phyloP scores from a whole-genome alignment of 2,888 invertebrate species.

The Blastobasis lacticolella region DNA sequence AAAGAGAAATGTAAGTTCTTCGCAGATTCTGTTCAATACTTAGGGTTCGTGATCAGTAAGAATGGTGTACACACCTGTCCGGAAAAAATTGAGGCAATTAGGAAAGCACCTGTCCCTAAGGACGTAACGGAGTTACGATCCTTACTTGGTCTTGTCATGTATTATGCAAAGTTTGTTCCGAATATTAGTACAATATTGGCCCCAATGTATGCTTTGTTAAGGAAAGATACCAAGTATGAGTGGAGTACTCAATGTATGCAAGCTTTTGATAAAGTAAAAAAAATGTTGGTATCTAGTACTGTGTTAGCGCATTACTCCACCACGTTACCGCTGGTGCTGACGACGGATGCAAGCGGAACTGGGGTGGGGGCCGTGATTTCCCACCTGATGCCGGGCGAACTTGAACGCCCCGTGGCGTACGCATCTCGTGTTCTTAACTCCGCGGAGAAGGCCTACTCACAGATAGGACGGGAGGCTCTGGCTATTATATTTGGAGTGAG shows the following conservation, averaged over 20 bases:
- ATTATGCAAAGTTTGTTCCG: constrained; percentile 14
- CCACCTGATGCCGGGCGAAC: constrained; percentile 2
- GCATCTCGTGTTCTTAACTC: constrained; percentile 6
- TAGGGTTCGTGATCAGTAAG: constrained; percentile 8
- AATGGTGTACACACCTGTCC: constrained; percentile 14
- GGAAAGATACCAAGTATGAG: constrained; percentile 1
- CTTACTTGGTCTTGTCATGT: constrained; percentile 18
- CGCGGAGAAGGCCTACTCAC: constrained; percentile 3
- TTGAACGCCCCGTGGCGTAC: constrained; percentile 8
- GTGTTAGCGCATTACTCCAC: constrained; percentile 11
- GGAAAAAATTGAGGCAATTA: constrained; percentile 13
- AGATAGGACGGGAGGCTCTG: constrained; percentile 11
- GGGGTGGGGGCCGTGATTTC: constrained; percentile 12
- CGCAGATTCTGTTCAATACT: constrained; percentile 5
- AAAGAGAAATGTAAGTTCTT: constrained; percentile 15
- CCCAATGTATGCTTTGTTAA: constrained; percentile 9
- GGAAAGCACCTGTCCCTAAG: constrained; percentile 3
- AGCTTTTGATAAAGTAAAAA: constrained; percentile 7
- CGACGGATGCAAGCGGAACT: constrained; percentile 10
- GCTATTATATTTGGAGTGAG: constrained; percentile 9
- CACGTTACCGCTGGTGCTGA: constrained; percentile 8
- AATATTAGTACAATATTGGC: constrained; percentile 11
- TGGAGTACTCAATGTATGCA: constrained; percentile 3
- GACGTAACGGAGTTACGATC: constrained; percentile 16
- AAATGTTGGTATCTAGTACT: constrained; percentile 1